Base-by-base conservation (phyloP, 2,888 invertebrate genomes). In the Sacculina carcini region DNA sequence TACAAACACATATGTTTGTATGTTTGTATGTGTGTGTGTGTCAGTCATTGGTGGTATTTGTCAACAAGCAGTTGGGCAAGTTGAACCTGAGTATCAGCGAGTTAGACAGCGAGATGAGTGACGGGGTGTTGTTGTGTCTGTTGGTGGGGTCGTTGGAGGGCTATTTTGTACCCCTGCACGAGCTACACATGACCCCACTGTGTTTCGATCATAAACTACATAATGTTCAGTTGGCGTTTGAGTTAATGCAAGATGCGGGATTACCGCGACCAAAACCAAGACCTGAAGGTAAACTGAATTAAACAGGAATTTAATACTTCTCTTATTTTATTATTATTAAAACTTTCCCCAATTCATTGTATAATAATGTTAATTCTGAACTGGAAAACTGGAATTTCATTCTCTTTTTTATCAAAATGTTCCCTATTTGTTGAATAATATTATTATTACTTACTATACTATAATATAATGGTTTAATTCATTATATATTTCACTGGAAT, bases 271-370 rank as follows among this genome's bases (percentile, higher is more conserved):
- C 92, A 0, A 92, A 92, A 69, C 89, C 92, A 2, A 72, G 92
- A 59, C 87, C 94, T 19, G 92, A 94, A 78, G 89, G 89, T 87
- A n/a, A n/a, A n/a, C n/a, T n/a, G n/a, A n/a, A n/a, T n/a, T n/a
- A n/a, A n/a, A n/a, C n/a, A n/a, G n/a, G 69, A 61, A 57, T 31
- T 9, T 7, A 21, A 38, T 42, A 12, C 14, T 48, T 31, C 14
- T 28, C 21, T n/a, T 7, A 42, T 23, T 24, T 51, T 34, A n/a
- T n/a, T n/a, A n/a, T n/a, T n/a, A n/a, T n/a, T n/a, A n/a, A n/a
- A n/a, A n/a, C n/a, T n/a, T n/a, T n/a, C n/a, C n/a, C n/a, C n/a
- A n/a, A n/a, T n/a, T n/a, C n/a, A n/a, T n/a, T n/a, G 12, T 21
- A 9, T 53, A 38, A 34, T 31, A 34, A 29, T 5, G 16, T 53